A percentile compares a stretch with the other conserved stretches of the same genome.
These are phyloP conservation scores for Vulpes lagopus DNA, from an alignment of 2,113 vertebrate species.

Conservation along the genomic window DNA sequence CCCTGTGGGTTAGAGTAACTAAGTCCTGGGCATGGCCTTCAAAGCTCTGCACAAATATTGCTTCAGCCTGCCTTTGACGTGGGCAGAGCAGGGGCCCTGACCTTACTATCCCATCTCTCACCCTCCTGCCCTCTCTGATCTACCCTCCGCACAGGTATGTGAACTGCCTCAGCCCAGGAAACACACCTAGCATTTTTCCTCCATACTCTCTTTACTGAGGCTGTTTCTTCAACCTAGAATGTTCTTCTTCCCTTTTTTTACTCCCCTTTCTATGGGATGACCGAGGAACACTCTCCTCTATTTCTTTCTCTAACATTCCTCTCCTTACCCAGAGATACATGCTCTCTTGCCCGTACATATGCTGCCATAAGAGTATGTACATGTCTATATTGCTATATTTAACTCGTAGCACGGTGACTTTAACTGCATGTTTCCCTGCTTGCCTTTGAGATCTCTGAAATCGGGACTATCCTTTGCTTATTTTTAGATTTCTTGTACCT, in stretches of 20 bases:
- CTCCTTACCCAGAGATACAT: neutral
- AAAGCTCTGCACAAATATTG: neutral
- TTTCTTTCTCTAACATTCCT: neutral
- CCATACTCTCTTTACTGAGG: neutral
- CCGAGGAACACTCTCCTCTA: neutral
- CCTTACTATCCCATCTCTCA: fast-evolving
- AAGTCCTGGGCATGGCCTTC: neutral
- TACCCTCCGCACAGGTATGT: fast-evolving
- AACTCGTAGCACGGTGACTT: neutral
- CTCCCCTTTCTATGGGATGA: neutral
- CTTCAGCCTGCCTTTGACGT: neutral
- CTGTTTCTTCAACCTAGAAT: neutral
- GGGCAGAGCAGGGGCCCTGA: neutral
- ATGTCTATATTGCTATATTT: neutral
- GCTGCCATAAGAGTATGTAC: neutral
- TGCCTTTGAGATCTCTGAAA: neutral
- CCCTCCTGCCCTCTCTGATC: fast-evolving
- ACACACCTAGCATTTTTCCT: neutral
- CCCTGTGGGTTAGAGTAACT: neutral
- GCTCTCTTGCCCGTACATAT: neutral
- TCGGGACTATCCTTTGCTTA: neutral
- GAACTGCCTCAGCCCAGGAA: neutral
- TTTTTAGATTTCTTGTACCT: neutral
- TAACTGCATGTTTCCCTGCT: neutral
- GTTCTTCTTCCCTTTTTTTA: neutral